phyloP scores from a whole-genome alignment of 2,888 invertebrate species.

The Oscheius sp. region DNA sequence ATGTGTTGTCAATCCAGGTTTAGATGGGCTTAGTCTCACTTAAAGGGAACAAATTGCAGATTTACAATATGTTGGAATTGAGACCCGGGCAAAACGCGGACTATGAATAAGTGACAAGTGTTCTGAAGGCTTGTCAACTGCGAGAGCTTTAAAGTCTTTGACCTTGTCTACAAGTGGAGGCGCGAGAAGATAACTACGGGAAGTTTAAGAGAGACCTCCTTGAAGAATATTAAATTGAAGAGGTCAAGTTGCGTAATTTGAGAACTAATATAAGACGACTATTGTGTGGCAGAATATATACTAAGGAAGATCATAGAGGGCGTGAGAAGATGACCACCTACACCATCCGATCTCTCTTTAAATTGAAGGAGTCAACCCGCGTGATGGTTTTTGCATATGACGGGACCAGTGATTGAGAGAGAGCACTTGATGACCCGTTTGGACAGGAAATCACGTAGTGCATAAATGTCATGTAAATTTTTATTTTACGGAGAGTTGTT shows the following conservation, averaged over 20 bases:
- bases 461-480: too few relatives aligned
- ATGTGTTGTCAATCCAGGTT: background rate
- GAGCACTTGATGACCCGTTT: background rate
- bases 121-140: background rate
- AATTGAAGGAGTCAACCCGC: too few relatives aligned
- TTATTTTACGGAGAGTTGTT: too few relatives aligned
- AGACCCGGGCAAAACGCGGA: background rate
- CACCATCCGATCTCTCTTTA: background rate
- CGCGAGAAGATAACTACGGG: background rate
- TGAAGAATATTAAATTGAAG: background rate
- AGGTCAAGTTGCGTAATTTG: background rate
- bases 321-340: background rate
- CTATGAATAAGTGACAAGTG: background rate
- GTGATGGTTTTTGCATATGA: too few relatives aligned
- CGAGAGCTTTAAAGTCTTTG: background rate
- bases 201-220: background rate
- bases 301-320: background rate
- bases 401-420: background rate
- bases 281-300: background rate
- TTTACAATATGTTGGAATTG: background rate
- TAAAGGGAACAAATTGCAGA: background rate
- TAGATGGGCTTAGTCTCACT: too few relatives aligned
- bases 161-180: background rate
- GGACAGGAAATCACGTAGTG: background rate
- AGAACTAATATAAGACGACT: background rate